Percentiles rank a stretch among this genome's conserved stretches.
phyloP scores from a whole-genome alignment of 2,797 vertebrate genomes.

The Phoebastria nigripes region DNA sequence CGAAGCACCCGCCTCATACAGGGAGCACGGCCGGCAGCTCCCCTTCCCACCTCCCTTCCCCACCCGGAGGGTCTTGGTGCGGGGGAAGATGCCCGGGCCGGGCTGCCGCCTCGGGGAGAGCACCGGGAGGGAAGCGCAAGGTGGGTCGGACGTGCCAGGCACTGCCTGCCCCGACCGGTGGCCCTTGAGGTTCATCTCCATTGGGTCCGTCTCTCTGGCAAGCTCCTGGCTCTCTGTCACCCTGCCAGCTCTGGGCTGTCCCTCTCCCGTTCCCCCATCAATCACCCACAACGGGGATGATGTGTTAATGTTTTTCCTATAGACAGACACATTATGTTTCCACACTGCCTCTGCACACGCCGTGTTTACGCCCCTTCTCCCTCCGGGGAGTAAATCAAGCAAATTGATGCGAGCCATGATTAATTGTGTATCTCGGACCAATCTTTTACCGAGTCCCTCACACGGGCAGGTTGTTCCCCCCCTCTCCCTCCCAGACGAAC shows the following conservation, averaged over 20 bases:
- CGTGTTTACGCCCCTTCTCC: constrained; percentile 75
- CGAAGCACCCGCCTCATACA: neutral
- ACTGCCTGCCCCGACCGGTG: neutral
- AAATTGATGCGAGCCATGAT: constrained; percentile 78
- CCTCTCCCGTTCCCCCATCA: constrained; percentile 68
- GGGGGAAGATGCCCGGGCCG: neutral
- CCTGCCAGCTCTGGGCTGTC: constrained; percentile 64
- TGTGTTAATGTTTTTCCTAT: constrained; percentile 81
- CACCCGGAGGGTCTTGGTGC: neutral
- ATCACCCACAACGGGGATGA: constrained; percentile 74
- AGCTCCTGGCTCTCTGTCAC: constrained; percentile 63
- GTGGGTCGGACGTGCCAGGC: neutral
- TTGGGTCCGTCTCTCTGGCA: constrained; percentile 37
- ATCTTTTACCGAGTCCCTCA: constrained; percentile 73
- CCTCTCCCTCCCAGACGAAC: constrained; percentile 34
- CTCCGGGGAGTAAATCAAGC: constrained; percentile 78
- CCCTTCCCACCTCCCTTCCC: neutral
- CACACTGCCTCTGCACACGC: constrained; percentile 74
- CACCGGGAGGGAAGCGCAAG: neutral
- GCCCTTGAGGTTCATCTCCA: constrained; percentile 37
- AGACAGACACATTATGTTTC: constrained; percentile 78
- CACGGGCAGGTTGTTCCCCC: constrained; percentile 60
- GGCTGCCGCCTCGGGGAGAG: neutral
- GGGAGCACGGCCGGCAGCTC: fast-evolving
- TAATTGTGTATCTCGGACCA: constrained; percentile 75